A percentile compares a stretch with the other conserved stretches of the same genome.
Conservation (phyloP, 2,797 vertebrate species). For the Microtus agrestis region DNA sequence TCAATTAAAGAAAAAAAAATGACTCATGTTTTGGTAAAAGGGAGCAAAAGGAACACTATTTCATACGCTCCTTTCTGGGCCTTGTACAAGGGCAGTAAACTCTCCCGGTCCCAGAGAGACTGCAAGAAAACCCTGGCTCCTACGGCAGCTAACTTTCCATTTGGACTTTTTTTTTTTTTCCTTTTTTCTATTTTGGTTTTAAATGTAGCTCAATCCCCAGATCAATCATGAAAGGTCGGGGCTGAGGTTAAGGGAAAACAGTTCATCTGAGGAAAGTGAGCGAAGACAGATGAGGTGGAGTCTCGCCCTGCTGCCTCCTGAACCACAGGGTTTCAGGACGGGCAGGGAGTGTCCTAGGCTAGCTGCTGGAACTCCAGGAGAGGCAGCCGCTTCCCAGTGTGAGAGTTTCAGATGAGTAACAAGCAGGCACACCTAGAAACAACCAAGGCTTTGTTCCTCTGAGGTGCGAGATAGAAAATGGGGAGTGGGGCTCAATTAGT, state of each 20-base stretch:
- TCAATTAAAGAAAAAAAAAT: neutral
- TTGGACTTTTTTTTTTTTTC: neutral
- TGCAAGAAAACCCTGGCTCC: conserved; percentile 6
- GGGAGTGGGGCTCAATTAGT: neutral
- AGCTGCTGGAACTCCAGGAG: neutral
- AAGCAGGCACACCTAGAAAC: neutral
- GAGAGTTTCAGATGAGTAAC: neutral
- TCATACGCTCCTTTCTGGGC: conserved; percentile 12
- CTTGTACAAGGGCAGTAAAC: neutral
- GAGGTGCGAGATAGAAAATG: neutral
- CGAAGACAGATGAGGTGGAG: neutral
- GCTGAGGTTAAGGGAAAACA: neutral
- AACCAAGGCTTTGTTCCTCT: neutral
- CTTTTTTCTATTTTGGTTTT: conserved; percentile 18
- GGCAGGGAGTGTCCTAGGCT: neutral
- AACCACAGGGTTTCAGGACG: neutral
- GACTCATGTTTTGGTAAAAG: conserved; percentile 35
- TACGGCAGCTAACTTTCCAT: neutral
- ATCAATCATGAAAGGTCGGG: neutral
- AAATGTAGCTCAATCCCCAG: neutral
- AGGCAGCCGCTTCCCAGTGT: neutral
- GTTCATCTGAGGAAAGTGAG: neutral
- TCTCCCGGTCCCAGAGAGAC: neutral
- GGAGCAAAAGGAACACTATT: neutral
- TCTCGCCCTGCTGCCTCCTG: neutral